Evolutionary conservation across 2,797 vertebrate genomes (phyloP).

Genomic region (Hypotaenidia philippensis): DNA sequence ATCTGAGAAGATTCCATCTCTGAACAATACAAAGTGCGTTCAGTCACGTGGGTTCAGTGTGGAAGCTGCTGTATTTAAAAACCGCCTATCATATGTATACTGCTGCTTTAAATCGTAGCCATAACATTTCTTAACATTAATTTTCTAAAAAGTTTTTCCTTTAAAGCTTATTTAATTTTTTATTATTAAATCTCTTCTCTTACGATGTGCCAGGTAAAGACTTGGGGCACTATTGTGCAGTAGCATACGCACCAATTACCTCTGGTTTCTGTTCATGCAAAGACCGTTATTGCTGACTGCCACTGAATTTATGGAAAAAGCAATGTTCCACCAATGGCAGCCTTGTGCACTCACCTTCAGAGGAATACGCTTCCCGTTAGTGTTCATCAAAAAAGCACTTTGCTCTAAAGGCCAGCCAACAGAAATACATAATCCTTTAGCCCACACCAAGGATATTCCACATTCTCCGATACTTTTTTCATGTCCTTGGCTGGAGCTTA

Average conservation of each 20-base stretch:
- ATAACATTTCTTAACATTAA: constrained; percentile 19
- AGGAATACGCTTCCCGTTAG: constrained; percentile 48
- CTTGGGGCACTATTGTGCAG: constrained; percentile 12
- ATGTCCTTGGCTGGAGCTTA: constrained; percentile 53
- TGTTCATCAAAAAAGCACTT: constrained; percentile 61
- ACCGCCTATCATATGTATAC: background rate
- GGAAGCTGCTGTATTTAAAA: constrained; percentile 10
- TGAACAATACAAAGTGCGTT: constrained; percentile 20
- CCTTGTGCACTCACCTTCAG: constrained; percentile 60
- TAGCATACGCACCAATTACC: constrained; percentile 58
- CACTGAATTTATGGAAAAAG: constrained; percentile 68
- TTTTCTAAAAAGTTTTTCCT: constrained; percentile 15
- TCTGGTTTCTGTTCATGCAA: constrained; percentile 71
- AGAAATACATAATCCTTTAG: constrained; percentile 53
- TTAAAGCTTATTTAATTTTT: constrained; percentile 56
- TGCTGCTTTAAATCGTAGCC: background rate
- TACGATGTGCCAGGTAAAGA: constrained; percentile 52
- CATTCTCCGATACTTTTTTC: constrained; percentile 22
- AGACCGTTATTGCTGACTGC: constrained; percentile 40
- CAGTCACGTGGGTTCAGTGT: background rate
- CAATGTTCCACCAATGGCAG: constrained; percentile 1
- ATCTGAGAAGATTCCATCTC: background rate
- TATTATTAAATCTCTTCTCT: constrained; percentile 57
- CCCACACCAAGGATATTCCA: constrained; percentile 48
- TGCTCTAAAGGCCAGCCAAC: constrained; percentile 51